phyloP scores from a whole-genome alignment of 2,113 vertebrate species.

The Mesitornis unicolor region DNA sequence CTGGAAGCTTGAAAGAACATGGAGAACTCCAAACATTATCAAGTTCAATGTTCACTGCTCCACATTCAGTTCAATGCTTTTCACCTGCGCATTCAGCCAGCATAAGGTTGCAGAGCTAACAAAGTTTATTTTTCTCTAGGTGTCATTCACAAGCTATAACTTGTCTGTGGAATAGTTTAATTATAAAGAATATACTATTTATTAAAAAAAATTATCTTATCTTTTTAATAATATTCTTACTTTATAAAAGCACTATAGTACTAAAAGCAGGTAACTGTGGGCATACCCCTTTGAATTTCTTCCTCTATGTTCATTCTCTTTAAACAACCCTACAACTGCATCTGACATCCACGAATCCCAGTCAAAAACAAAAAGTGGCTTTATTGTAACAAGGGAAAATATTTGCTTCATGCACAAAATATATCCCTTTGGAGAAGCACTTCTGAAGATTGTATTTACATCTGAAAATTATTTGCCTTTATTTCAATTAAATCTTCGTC shows the following conservation, averaged over 20 bases:
- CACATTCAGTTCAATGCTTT: not conserved
- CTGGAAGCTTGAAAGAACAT: not conserved
- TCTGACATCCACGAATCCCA: not conserved
- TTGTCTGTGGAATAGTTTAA: not conserved
- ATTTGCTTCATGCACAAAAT: not conserved
- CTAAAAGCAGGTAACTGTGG: not conserved
- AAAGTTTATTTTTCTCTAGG: not conserved
- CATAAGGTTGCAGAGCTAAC: not conserved
- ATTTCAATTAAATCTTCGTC: not conserved
- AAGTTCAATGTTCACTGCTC: not conserved
- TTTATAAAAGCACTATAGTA: not conserved
- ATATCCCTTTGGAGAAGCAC: not conserved
- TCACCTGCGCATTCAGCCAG: not conserved
- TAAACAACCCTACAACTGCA: too few relatives aligned
- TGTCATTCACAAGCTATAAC: not conserved
- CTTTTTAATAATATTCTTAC: not conserved
- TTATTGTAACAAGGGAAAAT: not conserved
- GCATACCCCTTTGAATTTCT: not conserved
- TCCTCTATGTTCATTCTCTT: not conserved
- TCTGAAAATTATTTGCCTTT: not conserved
- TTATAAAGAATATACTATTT: not conserved
- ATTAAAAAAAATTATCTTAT: not conserved
- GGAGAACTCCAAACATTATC: not conserved
- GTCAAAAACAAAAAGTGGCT: not conserved
- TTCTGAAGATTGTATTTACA: not conserved